Evolutionary conservation across 2,888 invertebrate genomes (phyloP), one percentile per base, ranked within the genome.

Genomic region (Macrophya annulata): DNA sequence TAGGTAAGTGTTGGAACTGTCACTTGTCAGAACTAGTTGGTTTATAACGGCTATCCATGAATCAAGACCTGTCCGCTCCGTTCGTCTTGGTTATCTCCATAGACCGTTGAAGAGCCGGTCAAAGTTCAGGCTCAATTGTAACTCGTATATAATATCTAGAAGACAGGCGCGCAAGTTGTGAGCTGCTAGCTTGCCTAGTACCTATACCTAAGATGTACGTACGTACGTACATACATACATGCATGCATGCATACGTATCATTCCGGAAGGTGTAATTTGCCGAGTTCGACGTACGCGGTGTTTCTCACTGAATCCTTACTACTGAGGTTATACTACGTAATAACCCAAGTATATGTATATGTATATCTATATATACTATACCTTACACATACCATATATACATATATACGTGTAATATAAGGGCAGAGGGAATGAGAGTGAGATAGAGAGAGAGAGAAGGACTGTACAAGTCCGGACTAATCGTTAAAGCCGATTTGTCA

Each of bases 401-500:
- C 15, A 62, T 62, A 25, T 62, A 62, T 62, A 25, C 21, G 21
- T 62, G 21, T 25, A 62, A 62, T 62, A 25, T 25, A 62, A 62
- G 25, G 25, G 62, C 62, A 21, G 10, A 25, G 25, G 10, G 25
- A 62, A 2, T 21, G 59, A 21, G 59, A 48, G 10, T 3, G 12
- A 48, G 48, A 25, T 10, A 25, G 10, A 62, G 9, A 25, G 62
- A 0, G 62, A 25, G 62, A 62, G 62, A 12, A 21, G 21, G 62
- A 62, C 55, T 55, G 55, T 84, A 85, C 83, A 45, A 81, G 71
- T 76, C 48, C 59, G 4, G 40, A 86, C 71, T 68, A 74, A 81
- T 83, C 87, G 86, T 89, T 31, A 31, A 90, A 90, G 90, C 86
- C 89, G 90, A 90, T 90, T 90, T 90, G 88, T 88, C 88, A 85